Evolutionary conservation across 2,888 invertebrate species (phyloP).

Genomic region (Hemaris fuciformis): DNA sequence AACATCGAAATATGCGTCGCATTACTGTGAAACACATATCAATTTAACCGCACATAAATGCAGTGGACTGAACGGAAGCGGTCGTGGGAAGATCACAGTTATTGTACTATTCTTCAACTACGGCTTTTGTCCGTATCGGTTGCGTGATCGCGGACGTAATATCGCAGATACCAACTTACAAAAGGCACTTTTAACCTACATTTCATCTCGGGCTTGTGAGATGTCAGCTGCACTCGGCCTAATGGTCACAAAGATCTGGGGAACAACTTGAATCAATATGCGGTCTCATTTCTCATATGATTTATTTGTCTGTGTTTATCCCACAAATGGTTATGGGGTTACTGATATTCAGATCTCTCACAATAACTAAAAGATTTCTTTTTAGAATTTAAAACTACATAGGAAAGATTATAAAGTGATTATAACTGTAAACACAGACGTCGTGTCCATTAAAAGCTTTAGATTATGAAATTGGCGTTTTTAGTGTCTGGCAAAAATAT

Average conservation of each 20-base stretch:
- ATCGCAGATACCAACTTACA: conserved; percentile 23
- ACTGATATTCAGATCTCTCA: background rate
- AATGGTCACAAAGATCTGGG: conserved; percentile 27
- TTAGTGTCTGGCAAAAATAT: background rate
- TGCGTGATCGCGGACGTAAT: conserved; percentile 26
- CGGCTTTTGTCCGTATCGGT: conserved; percentile 23
- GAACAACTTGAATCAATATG: conserved; percentile 8
- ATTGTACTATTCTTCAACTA: conserved; percentile 44
- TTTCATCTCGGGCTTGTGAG: conserved; percentile 32
- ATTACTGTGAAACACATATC: background rate
- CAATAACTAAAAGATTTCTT: background rate
- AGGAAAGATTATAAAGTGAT: background rate
- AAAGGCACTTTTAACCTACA: conserved; percentile 48
- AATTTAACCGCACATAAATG: conserved; percentile 27
- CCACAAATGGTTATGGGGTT: too few species aligned
- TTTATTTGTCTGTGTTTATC: background rate
- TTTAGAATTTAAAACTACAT: background rate
- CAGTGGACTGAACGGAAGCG: conserved; percentile 32
- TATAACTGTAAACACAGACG: background rate
- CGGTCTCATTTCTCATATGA: background rate
- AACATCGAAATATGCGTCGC: background rate
- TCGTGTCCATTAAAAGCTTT: background rate
- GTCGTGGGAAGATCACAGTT: conserved; percentile 53
- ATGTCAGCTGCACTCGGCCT: conserved; percentile 35
- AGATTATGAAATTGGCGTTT: background rate